Percentiles rank a stretch among this genome's conserved stretches.
These are phyloP conservation scores for Odobenus rosmarus DNA, from an alignment of 2,113 vertebrate species.

Conservation along the genomic window DNA sequence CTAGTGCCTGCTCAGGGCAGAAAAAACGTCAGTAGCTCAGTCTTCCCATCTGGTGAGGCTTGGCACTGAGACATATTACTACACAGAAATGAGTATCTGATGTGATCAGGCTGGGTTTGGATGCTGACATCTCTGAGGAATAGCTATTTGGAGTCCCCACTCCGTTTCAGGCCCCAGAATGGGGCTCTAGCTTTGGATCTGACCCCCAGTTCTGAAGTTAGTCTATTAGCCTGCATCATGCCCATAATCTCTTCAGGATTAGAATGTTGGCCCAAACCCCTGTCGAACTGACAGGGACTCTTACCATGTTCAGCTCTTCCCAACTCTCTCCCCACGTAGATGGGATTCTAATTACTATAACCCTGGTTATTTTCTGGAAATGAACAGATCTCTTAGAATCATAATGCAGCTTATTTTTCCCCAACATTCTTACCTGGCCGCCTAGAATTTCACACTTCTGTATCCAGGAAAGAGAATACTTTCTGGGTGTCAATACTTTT, in stretches of 20 bases:
- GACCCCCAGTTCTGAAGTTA: neutral
- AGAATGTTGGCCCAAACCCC: neutral
- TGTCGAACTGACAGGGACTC: neutral
- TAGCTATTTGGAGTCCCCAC: neutral
- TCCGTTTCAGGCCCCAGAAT: neutral
- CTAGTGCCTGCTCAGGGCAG: neutral
- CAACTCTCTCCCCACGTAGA: neutral
- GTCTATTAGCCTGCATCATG: neutral
- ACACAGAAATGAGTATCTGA: neutral
- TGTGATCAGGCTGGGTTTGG: neutral
- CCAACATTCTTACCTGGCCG: neutral
- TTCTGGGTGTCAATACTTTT: neutral
- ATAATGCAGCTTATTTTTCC: neutral
- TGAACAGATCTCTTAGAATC: neutral
- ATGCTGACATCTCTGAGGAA: no score
- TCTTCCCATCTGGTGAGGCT: neutral
- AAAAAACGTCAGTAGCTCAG: neutral
- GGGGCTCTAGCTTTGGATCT: neutral
- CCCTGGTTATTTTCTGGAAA: neutral
- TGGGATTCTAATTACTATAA: neutral
- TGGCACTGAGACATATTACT: neutral
- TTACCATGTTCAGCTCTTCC: neutral
- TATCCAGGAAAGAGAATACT: neutral
- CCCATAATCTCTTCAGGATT: neutral
- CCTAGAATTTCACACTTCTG: neutral